A percentile compares a stretch with the other conserved stretches of the same genome.
Evolutionary conservation across 2,797 vertebrate species (phyloP).

Genomic region (Petrocephalus schoutedeni): DNA sequence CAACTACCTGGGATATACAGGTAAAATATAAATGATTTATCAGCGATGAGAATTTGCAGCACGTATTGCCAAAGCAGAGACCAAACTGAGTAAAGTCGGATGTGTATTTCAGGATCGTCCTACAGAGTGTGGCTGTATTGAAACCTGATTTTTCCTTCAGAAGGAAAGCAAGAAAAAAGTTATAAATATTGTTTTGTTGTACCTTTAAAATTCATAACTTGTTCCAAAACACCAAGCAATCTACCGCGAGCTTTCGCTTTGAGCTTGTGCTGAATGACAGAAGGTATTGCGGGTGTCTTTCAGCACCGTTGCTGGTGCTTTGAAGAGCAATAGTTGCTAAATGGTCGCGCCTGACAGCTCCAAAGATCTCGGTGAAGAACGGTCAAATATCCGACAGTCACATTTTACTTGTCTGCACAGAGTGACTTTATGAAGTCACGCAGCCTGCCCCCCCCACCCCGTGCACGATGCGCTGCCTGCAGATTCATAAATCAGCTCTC

Average conservation of each 20-base stretch:
- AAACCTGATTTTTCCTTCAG: background rate
- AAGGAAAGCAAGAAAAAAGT: background rate
- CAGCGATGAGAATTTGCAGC: background rate
- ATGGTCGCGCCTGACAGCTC: background rate
- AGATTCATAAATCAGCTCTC: background rate
- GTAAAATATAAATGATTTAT: background rate
- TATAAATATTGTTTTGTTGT: background rate
- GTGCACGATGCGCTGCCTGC: background rate
- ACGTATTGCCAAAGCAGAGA: background rate
- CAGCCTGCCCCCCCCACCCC: background rate
- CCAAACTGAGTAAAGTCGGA: background rate
- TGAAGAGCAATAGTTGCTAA: background rate
- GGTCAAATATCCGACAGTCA: background rate
- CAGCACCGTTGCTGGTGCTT: background rate
- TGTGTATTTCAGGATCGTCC: background rate
- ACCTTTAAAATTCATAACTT: background rate
- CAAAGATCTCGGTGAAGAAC: background rate
- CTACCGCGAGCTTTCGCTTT: background rate
- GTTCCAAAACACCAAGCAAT: background rate
- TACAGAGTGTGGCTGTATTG: background rate
- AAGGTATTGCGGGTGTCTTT: slow-evolving; percentile 1
- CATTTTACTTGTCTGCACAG: background rate
- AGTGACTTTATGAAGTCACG: background rate
- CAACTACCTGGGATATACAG: background rate
- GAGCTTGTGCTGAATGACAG: background rate